Evolutionary conservation across 92 coral and sea anemone genomes (phyloP).

Genomic region (Phenganax subtilis): DNA sequence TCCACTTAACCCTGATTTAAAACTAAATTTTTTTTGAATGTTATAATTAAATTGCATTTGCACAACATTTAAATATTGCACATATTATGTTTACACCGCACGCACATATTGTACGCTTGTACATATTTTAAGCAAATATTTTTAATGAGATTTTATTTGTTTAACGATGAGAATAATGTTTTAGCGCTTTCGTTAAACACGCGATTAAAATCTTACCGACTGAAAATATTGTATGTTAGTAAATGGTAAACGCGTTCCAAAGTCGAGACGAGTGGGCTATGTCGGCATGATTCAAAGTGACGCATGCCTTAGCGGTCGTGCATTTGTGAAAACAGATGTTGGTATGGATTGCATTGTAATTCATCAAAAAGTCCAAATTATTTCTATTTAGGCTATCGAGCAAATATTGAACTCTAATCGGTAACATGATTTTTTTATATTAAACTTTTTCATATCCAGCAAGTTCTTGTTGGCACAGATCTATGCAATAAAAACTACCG

Average conservation of each 20-base stretch:
- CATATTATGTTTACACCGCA: not conserved
- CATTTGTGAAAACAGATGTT: slow-evolving; percentile 42
- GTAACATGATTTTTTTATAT: not conserved
- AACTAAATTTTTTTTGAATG: slow-evolving; percentile 30
- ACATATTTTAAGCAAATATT: not conserved
- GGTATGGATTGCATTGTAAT: not conserved
- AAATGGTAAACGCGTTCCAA: slow-evolving; percentile 39
- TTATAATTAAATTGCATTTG: slow-evolving; percentile 35
- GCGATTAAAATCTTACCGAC: slow-evolving; percentile 10
- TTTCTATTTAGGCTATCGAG: slow-evolving; percentile 8
- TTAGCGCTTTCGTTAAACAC: slow-evolving; percentile 1
- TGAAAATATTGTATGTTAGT: slow-evolving; percentile 2
- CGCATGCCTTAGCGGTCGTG: slow-evolving; percentile 36
- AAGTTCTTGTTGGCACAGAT: not conserved
- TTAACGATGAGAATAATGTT: not conserved
- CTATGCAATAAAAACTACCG: not conserved
- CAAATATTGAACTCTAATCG: slow-evolving; percentile 1
- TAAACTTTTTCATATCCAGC: not conserved
- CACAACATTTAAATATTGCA: not conserved
- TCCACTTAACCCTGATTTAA: slow-evolving; percentile 46
- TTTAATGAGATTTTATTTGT: slow-evolving; percentile 16
- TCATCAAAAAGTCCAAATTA: slow-evolving; percentile 3
- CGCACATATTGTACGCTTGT: not conserved
- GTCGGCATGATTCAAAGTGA: slow-evolving; percentile 43
- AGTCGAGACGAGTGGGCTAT: slow-evolving; percentile 44